Conservation (phyloP, 2,888 invertebrate genomes). For the Ophion obscuratus region DNA sequence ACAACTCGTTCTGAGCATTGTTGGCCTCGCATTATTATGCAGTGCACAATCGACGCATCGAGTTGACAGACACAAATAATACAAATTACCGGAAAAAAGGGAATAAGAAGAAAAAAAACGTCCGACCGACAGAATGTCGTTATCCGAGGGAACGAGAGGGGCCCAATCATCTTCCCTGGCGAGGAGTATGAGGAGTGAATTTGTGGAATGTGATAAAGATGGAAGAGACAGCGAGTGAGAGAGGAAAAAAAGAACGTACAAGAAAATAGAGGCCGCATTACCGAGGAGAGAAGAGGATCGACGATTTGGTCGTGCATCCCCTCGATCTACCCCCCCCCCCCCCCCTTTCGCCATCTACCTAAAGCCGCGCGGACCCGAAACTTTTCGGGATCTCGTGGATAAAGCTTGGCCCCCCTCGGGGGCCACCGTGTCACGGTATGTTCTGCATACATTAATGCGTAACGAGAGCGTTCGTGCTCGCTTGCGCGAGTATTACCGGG, state of each 20-base stretch:
- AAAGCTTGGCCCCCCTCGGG: constrained; percentile 64
- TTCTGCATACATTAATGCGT: constrained; percentile 70
- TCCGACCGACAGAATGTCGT: too few species aligned
- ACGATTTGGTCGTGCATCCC: constrained; percentile 67
- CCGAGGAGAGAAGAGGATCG: constrained; percentile 53
- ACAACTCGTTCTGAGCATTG: too few species aligned
- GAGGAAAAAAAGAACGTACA: constrained; percentile 21
- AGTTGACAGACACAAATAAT: too few species aligned
- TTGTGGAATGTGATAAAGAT: constrained; percentile 54
- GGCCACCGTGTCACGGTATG: constrained; percentile 65
- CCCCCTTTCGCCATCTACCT: constrained; percentile 45
- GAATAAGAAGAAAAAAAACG: too few species aligned
- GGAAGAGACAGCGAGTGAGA: constrained; percentile 36
- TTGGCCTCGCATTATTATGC: too few species aligned
- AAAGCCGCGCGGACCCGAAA: constrained; percentile 57
- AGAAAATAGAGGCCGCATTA: constrained; percentile 27
- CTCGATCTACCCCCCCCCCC: constrained; percentile 35
- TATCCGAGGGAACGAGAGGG: too few species aligned
- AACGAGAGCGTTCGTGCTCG: constrained; percentile 65
- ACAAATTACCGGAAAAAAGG: too few species aligned
- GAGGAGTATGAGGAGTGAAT: background rate
- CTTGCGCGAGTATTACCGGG: constrained; percentile 54
- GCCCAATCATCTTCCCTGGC: too few species aligned
- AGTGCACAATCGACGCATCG: too few species aligned
- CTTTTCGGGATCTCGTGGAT: constrained; percentile 68